Conservation (phyloP, 2,888 invertebrate species). For the Didymodactylos carnosus region DNA sequence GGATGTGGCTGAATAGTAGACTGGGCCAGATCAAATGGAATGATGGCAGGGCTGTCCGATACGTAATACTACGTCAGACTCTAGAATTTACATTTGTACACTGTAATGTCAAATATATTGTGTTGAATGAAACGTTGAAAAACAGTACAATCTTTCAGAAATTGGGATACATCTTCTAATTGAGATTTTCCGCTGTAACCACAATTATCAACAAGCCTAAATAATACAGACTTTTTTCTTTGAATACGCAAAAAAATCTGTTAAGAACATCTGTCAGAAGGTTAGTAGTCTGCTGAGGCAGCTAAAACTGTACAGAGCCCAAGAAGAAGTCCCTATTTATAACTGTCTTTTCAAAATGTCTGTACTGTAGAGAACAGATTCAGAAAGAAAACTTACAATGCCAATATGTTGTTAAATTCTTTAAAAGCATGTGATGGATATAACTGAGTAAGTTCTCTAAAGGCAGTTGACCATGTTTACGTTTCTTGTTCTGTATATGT, state of each 20-base stretch:
- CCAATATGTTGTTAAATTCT: conserved; percentile 92
- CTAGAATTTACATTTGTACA: conserved; percentile 84
- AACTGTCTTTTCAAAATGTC: too few relatives aligned
- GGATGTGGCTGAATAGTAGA: conserved; percentile 88
- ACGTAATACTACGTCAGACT: conserved; percentile 70
- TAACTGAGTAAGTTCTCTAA: conserved; percentile 57
- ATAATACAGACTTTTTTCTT: too few relatives aligned
- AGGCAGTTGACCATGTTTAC: conserved; percentile 69
- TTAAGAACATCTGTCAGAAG: too few relatives aligned
- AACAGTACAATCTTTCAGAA: conserved; percentile 68
- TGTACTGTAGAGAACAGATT: too few relatives aligned
- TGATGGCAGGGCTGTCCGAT: conserved; percentile 75
- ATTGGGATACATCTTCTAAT: conserved; percentile 80
- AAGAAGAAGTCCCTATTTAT: too few relatives aligned
- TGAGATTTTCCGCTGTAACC: conserved; percentile 75
- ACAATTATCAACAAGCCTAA: conserved; percentile 31
- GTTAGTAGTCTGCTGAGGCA: too few relatives aligned
- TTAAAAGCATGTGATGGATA: conserved; percentile 87
- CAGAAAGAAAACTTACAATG: too few relatives aligned
- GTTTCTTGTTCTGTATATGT: conserved; percentile 69
- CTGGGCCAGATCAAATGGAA: conserved; percentile 70
- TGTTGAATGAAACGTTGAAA: conserved; percentile 65
- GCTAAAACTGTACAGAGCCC: too few relatives aligned
- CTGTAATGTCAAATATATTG: conserved; percentile 92
- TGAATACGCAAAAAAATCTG: too few relatives aligned